Evolutionary conservation across 1,140 invertebrate species (phyloP).

Genomic region (Dermatophagoides farinae): DNA sequence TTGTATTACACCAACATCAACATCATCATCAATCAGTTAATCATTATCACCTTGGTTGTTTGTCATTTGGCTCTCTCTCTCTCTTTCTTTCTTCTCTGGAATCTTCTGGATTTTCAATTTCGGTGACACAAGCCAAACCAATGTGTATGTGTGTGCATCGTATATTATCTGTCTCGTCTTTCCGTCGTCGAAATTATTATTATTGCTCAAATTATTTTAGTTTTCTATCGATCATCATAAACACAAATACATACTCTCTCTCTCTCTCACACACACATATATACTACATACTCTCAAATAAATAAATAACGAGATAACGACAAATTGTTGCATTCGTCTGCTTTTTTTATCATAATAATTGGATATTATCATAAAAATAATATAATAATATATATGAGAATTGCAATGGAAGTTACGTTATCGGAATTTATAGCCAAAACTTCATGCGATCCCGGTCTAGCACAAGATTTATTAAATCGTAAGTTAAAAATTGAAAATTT

Average conservation of each 20-base stretch:
- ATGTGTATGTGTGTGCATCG: too few species aligned
- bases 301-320: background rate
- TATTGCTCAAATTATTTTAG: background rate
- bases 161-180: background rate
- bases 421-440: conserved; percentile 25
- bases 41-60: too few species aligned
- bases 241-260: too few species aligned
- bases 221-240: background rate
- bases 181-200: background rate
- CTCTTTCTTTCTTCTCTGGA: background rate
- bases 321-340: background rate
- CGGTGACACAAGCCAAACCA: background rate
- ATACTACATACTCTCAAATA: too few species aligned
- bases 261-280: too few species aligned
- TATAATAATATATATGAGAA: background rate
- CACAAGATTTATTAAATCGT: conserved; percentile 24
- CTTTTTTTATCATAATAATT: background rate
- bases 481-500: too few species aligned
- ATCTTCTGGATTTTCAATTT: background rate
- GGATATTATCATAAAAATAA: too few species aligned
- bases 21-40: too few species aligned
- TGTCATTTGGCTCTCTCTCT: too few species aligned
- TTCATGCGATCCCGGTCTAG: conserved; percentile 22
- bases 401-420: conserved; percentile 20
- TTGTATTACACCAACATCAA: background rate